These are phyloP conservation scores for Deilephila elpenor DNA, from an alignment of 2,888 invertebrate species.

Conservation along the genomic window DNA sequence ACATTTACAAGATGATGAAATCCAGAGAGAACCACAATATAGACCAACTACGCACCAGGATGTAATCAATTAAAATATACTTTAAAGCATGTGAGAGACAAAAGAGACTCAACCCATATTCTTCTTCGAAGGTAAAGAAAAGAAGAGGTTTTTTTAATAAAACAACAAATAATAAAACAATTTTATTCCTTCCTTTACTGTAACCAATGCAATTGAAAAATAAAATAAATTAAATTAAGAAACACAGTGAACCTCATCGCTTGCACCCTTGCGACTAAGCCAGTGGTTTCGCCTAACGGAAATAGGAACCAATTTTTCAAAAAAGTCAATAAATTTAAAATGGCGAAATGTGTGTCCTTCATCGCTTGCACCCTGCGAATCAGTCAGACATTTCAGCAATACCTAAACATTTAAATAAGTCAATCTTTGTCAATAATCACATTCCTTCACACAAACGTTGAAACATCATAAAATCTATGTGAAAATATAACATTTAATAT, in stretches of 20 bases:
- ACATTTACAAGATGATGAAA: too few relatives aligned
- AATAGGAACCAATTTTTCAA: slow-evolving; percentile 31
- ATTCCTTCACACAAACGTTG: slow-evolving; percentile 17
- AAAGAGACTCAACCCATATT: too few relatives aligned
- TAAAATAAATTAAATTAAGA: slow-evolving; percentile 44
- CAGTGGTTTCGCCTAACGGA: slow-evolving; percentile 54
- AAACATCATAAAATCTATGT: slow-evolving; percentile 28
- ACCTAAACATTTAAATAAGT: background rate
- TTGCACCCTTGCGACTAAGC: slow-evolving; percentile 60
- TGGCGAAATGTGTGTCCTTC: slow-evolving; percentile 62
- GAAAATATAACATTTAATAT: slow-evolving; percentile 21
- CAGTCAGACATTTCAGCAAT: slow-evolving; percentile 58
- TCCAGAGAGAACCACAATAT: too few relatives aligned
- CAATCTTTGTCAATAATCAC: slow-evolving; percentile 23
- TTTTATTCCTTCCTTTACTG: slow-evolving; percentile 75
- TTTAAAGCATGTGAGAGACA: too few relatives aligned
- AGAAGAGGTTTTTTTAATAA: slow-evolving; percentile 28
- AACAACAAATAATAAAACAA: slow-evolving; percentile 61
- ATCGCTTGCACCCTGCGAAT: slow-evolving; percentile 73
- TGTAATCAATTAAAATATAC: too few relatives aligned
- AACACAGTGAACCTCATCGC: slow-evolving; percentile 57
- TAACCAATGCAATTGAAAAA: slow-evolving; percentile 43
- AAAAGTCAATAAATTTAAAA: slow-evolving; percentile 35
- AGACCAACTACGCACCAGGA: too few relatives aligned
- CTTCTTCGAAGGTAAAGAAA: too few relatives aligned